A percentile compares a stretch with the other conserved stretches of the same genome.
Evolutionary conservation across 2,797 vertebrate genomes (phyloP).

Genomic region (Pangasius krempfi): DNA sequence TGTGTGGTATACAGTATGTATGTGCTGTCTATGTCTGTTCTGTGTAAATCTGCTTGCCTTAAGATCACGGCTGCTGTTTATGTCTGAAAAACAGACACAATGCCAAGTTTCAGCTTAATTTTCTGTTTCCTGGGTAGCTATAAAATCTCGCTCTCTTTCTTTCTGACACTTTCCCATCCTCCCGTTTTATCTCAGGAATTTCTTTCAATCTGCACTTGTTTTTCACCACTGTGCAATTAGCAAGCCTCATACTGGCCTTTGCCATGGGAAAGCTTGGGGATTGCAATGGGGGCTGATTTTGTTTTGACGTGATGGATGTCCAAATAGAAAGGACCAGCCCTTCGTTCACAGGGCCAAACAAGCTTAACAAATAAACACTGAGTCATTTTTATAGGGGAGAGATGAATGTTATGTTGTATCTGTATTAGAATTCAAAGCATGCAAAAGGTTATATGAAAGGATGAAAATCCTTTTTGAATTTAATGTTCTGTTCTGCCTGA

Average conservation of each 20-base stretch:
- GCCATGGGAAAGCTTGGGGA: conserved; percentile 67
- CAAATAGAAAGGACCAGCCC: conserved; percentile 54
- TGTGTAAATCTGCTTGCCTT: not conserved
- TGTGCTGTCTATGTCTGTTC: not conserved
- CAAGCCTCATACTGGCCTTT: conserved; percentile 56
- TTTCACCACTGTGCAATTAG: conserved; percentile 62
- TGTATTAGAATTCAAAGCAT: conserved; percentile 70
- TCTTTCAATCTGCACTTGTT: conserved; percentile 68
- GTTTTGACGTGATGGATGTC: conserved; percentile 60
- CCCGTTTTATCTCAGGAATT: conserved; percentile 61
- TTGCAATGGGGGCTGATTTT: conserved; percentile 59
- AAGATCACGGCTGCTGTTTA: not conserved
- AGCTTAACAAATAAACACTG: conserved; percentile 46
- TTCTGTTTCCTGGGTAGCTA: not conserved
- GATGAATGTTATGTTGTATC: conserved; percentile 59
- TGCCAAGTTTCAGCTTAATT: not conserved
- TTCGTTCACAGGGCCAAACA: conserved; percentile 71
- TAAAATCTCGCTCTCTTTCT: not conserved
- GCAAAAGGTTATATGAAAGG: conserved; percentile 53
- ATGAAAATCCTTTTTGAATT: not conserved
- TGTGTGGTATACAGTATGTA: not conserved
- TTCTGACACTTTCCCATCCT: conserved; percentile 16
- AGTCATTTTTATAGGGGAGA: conserved; percentile 45
- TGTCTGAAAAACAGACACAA: not conserved
- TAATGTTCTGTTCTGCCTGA: too few species aligned